These are phyloP conservation scores for Hypomesus transpacificus DNA, from an alignment of 2,113 vertebrate genomes.

Conservation along the genomic window DNA sequence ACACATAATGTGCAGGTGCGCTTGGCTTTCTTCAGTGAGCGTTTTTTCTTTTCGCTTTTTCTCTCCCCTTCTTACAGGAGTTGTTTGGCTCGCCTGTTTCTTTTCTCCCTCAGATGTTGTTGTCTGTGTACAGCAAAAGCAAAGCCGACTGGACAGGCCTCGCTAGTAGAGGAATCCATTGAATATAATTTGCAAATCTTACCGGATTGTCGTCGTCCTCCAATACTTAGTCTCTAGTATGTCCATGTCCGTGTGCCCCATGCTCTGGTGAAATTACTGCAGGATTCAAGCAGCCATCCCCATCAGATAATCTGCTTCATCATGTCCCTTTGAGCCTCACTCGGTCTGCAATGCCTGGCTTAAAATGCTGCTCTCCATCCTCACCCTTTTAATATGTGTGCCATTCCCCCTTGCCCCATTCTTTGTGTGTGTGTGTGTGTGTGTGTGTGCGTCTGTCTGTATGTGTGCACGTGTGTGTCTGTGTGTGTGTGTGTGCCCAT, in stretches of 20 bases:
- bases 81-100: too few species aligned
- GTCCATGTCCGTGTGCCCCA: not conserved
- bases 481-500: slow-evolving; percentile 24
- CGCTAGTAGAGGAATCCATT: too few species aligned
- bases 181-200: too few species aligned
- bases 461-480: not conserved
- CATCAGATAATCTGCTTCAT: not conserved
- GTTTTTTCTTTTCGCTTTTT: not conserved
- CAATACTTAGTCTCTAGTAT: too few species aligned
- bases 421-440: not conserved
- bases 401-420: not conserved
- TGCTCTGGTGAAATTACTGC: too few species aligned
- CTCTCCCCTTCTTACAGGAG: too few species aligned
- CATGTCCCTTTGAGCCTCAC: slow-evolving; percentile 25
- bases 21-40: not conserved
- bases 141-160: too few species aligned
- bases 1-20: slow-evolving; percentile 2
- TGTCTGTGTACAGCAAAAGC: too few species aligned
- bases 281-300: too few species aligned
- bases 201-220: too few species aligned
- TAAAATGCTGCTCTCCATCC: slow-evolving; percentile 37
- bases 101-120: too few species aligned
- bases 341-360: slow-evolving; percentile 43
- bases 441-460: slow-evolving; percentile 1
- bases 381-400: slow-evolving; percentile 35